Conservation (phyloP, 2,888 invertebrate genomes). For the Tortricodes alternella region DNA sequence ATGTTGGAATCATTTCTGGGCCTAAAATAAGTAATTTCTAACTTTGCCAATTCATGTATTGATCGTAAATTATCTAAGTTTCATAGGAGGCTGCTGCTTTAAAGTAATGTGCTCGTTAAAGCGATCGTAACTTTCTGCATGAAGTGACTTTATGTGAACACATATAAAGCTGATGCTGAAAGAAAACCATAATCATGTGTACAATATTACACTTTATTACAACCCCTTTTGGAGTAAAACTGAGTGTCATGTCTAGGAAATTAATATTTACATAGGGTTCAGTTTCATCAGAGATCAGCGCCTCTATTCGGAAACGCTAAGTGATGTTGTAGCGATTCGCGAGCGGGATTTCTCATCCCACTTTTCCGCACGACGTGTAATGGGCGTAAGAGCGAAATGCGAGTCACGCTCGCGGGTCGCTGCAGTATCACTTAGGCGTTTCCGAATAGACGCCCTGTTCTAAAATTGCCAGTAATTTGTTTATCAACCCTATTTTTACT, state of each 20-base stretch:
- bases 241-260: neutral
- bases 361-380: too few relatives aligned
- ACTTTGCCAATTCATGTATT: conserved; percentile 24
- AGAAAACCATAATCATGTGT: neutral
- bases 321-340: too few relatives aligned
- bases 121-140: conserved; percentile 44
- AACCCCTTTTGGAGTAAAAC: neutral
- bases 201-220: neutral
- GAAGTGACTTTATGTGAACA: conserved; percentile 45
- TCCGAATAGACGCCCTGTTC: too few relatives aligned
- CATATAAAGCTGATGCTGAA: conserved; percentile 30
- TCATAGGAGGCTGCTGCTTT: conserved; percentile 44
- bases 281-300: too few relatives aligned
- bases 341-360: too few relatives aligned
- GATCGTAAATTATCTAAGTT: conserved; percentile 37
- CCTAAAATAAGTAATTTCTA: conserved; percentile 26
- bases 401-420: too few relatives aligned
- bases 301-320: too few relatives aligned
- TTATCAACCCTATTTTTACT: too few relatives aligned
- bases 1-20: neutral
- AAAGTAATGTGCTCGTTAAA: conserved; percentile 44
- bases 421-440: too few relatives aligned
- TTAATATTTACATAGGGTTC: too few relatives aligned
- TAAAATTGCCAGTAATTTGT: too few relatives aligned
- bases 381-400: too few relatives aligned